These are phyloP conservation scores for Callimorpha dominula DNA, from an alignment of 2,888 invertebrate species.

Conservation along the genomic window DNA sequence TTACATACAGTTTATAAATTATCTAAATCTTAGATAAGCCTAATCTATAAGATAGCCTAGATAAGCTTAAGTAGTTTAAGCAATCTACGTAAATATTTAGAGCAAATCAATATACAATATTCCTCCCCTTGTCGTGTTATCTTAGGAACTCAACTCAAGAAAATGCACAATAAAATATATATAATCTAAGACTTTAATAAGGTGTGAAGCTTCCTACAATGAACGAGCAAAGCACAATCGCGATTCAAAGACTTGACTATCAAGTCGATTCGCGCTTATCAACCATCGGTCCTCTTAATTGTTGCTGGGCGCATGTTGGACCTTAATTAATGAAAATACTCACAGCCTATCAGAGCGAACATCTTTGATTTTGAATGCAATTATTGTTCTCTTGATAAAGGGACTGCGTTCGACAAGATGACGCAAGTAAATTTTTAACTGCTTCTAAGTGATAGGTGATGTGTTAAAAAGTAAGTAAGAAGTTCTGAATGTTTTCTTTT, in stretches of 20 bases:
- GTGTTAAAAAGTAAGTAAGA: no score
- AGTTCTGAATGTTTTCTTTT: background rate
- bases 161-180: background rate
- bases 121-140: background rate
- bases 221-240: conserved; percentile 69
- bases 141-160: background rate
- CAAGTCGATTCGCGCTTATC: conserved; percentile 78
- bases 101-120: background rate
- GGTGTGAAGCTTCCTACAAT: conserved; percentile 74
- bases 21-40: background rate
- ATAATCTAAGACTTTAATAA: conserved; percentile 65
- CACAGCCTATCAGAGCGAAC: conserved; percentile 72
- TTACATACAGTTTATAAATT: background rate
- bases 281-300: conserved; percentile 82
- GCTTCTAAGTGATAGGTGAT: conserved; percentile 12
- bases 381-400: conserved; percentile 83
- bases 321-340: conserved; percentile 85
- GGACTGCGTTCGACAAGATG: conserved; percentile 59
- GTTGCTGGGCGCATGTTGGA: conserved; percentile 79
- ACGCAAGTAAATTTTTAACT: conserved; percentile 42
- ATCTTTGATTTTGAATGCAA: conserved; percentile 86
- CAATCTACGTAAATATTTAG: background rate
- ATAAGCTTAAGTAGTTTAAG: no score
- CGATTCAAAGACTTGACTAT: conserved; percentile 64
- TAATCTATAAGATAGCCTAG: no score